Evolutionary conservation across 2,888 invertebrate genomes (phyloP).

Genomic region (Aphodius sticticus): DNA sequence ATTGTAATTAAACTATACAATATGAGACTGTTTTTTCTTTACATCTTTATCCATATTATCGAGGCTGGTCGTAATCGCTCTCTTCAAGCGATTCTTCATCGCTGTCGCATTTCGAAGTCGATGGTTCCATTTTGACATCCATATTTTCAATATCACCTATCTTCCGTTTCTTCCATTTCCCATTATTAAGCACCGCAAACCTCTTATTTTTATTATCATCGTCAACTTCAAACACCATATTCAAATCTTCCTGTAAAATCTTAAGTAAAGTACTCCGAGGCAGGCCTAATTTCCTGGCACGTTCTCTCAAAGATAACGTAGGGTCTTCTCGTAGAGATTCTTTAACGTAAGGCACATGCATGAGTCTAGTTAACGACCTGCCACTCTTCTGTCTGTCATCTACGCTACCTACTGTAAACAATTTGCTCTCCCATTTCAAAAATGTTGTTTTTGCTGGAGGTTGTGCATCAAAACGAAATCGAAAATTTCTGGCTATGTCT

Average conservation of each 20-base stretch:
- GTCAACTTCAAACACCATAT: conserved; percentile 52
- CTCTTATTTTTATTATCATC: conserved; percentile 45
- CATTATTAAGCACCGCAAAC: conserved; percentile 48
- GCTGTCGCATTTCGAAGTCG: conserved; percentile 29
- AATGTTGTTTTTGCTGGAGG: conserved; percentile 54
- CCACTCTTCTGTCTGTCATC: conserved; percentile 59
- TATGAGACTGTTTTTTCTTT: not conserved
- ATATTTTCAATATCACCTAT: conserved; percentile 27
- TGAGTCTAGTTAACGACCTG: conserved; percentile 53
- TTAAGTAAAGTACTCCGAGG: conserved; percentile 59
- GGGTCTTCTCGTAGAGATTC: conserved; percentile 57
- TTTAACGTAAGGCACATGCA: conserved; percentile 56
- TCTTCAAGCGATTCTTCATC: conserved; percentile 20
- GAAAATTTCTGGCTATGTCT: conserved; percentile 60
- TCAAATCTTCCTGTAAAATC: conserved; percentile 56
- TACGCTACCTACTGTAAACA: conserved; percentile 59
- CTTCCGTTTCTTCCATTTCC: conserved; percentile 48
- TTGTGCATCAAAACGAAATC: conserved; percentile 57
- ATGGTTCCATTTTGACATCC: conserved; percentile 34
- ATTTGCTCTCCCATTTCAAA: conserved; percentile 57
- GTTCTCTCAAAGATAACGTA: conserved; percentile 58
- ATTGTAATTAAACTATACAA: conserved; percentile 39
- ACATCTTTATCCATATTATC: conserved; percentile 4
- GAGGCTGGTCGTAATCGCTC: conserved; percentile 18
- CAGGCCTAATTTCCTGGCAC: conserved; percentile 56